Percentiles rank a stretch among this genome's conserved stretches.
phyloP scores from a whole-genome alignment of 2,797 vertebrate genomes.

The Pogonophryne albipinna region DNA sequence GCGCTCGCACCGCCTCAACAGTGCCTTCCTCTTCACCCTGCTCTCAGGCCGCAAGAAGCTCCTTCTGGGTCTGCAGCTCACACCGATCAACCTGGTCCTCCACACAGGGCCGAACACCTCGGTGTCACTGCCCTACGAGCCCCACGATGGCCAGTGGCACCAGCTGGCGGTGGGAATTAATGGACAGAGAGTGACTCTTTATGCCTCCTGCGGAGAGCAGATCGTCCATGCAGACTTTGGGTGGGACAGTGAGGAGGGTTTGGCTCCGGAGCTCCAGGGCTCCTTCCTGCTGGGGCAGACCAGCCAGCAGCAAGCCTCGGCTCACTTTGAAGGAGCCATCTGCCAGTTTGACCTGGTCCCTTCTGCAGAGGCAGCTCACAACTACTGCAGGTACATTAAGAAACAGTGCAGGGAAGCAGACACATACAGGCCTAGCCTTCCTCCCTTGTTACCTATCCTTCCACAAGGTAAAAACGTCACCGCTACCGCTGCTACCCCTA shows the following conservation, averaged over 20 bases:
- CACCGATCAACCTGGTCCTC: slow-evolving; percentile 90
- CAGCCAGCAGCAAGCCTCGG: slow-evolving; percentile 84
- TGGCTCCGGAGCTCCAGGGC: slow-evolving; percentile 88
- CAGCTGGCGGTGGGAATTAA: slow-evolving; percentile 92
- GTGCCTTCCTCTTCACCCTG: slow-evolving; percentile 94
- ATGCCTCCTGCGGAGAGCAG: slow-evolving; percentile 94
- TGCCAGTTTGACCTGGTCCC: slow-evolving; percentile 98
- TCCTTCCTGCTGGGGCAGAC: slow-evolving; percentile 94
- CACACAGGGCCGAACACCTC: slow-evolving; percentile 93
- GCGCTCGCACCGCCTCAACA: slow-evolving; percentile 96
- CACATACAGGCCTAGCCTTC: slow-evolving; percentile 88
- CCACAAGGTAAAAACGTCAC: slow-evolving; percentile 81
- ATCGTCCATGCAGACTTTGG: slow-evolving; percentile 90
- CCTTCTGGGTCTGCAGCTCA: slow-evolving; percentile 95
- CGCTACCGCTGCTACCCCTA: slow-evolving; percentile 67
- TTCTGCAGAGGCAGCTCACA: slow-evolving; percentile 93
- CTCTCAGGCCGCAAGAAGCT: slow-evolving; percentile 90
- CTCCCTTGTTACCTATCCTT: slow-evolving; percentile 86
- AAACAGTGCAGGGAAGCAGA: slow-evolving; percentile 97
- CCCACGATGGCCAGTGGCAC: slow-evolving; percentile 97
- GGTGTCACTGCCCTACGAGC: slow-evolving; percentile 92
- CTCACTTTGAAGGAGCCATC: slow-evolving; percentile 95
- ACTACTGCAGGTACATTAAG: slow-evolving; percentile 98
- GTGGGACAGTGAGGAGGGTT: slow-evolving; percentile 84
- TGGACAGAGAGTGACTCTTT: slow-evolving; percentile 91